Percentiles rank a stretch among this genome's conserved stretches.
Conservation (phyloP, 2,888 invertebrate genomes). For the Marasmarcha lunaedactyla region DNA sequence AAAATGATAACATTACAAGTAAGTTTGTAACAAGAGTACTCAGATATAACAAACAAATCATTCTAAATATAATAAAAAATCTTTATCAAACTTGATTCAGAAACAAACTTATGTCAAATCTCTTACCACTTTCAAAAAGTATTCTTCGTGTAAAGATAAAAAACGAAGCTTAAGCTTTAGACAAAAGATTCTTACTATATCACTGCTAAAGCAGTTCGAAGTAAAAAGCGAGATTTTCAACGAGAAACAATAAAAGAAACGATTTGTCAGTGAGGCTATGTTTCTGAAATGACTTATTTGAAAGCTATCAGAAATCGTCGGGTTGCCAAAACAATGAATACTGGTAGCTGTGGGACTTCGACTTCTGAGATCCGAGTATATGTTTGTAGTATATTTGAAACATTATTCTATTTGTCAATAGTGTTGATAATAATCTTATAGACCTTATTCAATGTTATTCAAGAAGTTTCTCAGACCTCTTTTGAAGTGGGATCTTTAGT, state of each 20-base stretch:
- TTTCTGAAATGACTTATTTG: constrained; percentile 31
- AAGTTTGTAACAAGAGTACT: no score
- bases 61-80: no score
- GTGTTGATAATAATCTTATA: constrained; percentile 32
- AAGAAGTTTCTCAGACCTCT: constrained; percentile 5
- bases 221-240: constrained; percentile 24
- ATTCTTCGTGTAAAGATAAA: constrained; percentile 27
- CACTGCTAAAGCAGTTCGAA: constrained; percentile 23
- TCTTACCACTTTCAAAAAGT: constrained; percentile 26
- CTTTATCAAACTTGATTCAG: no score
- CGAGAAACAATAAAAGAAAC: constrained; percentile 27
- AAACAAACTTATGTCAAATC: no score
- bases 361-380: no score
- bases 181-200: constrained; percentile 31
- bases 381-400: constrained; percentile 28
- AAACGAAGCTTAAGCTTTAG: constrained; percentile 28
- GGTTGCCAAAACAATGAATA: constrained; percentile 31
- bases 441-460: constrained; percentile 32
- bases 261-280: constrained; percentile 26
- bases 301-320: constrained; percentile 39
- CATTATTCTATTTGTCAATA: constrained; percentile 28
- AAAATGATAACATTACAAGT: no score
- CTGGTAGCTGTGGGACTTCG: constrained; percentile 3
- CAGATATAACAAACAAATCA: no score
- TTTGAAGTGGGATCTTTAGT: no score